phyloP scores from a whole-genome alignment of 2,888 invertebrate genomes.

The Melikaiella ostensackeni region DNA sequence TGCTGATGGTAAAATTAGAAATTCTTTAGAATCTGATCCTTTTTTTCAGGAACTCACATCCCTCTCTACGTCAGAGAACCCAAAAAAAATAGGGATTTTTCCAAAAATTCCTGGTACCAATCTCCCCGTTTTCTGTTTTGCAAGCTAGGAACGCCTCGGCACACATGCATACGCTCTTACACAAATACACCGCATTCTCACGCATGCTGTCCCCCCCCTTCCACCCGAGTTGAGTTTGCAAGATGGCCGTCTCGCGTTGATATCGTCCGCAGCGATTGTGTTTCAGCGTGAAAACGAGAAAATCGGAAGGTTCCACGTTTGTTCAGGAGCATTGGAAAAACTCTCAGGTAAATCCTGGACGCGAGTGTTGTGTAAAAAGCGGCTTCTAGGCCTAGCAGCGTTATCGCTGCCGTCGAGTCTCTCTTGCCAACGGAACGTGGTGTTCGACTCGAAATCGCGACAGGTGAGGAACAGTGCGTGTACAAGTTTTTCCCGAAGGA shows the following conservation, averaged over 20 bases:
- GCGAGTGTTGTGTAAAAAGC: conserved; percentile 43
- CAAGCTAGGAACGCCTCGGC: conserved; percentile 26
- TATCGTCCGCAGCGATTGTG: conserved; percentile 70
- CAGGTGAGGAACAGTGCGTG: conserved; percentile 43
- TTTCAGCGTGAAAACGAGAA: conserved; percentile 66
- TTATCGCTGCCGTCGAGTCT: conserved; percentile 20
- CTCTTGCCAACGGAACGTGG: conserved; percentile 40
- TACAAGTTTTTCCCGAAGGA: conserved; percentile 5
- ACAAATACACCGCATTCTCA: no score
- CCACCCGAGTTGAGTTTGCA: no score
- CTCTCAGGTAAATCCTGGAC: background rate
- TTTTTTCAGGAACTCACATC: background rate
- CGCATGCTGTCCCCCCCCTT: conserved; percentile 17
- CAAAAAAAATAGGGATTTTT: background rate
- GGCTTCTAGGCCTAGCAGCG: conserved; percentile 30
- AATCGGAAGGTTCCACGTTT: conserved; percentile 53
- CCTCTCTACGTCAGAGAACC: background rate
- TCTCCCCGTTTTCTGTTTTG: conserved; percentile 52
- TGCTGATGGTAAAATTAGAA: background rate
- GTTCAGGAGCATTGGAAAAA: conserved; percentile 21
- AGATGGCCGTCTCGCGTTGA: conserved; percentile 76
- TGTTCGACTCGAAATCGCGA: conserved; percentile 34
- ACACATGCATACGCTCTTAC: background rate
- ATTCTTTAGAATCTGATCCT: background rate
- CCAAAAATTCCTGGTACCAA: conserved; percentile 13